A percentile compares a stretch with the other conserved stretches of the same genome.
Evolutionary conservation across 1,140 invertebrate genomes (phyloP).

Genomic region (Ceratosolen fusciceps): DNA sequence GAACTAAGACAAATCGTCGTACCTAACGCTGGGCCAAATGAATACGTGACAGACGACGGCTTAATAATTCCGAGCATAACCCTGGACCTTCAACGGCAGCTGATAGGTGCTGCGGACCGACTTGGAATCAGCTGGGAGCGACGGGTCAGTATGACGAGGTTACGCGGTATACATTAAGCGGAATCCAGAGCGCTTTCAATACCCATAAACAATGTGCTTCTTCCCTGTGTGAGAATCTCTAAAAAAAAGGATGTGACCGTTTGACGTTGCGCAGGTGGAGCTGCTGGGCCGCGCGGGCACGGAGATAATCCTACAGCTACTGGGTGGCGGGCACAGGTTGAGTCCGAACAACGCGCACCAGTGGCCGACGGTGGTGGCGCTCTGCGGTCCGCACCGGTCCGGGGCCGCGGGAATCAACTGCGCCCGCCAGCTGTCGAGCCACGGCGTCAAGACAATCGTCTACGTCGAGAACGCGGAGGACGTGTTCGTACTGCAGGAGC

Average conservation of each 20-base stretch:
- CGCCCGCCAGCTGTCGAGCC: conserved; percentile 85
- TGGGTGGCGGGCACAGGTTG: conserved; percentile 82
- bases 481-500: conserved; percentile 72
- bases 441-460: conserved; percentile 83
- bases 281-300: conserved; percentile 82
- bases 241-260: no score
- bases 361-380: conserved; percentile 81
- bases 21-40: conserved; percentile 75
- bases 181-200: no score
- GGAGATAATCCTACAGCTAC: conserved; percentile 83
- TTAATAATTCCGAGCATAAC: conserved; percentile 85
- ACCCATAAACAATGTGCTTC: no score
- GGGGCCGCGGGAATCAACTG: conserved; percentile 84
- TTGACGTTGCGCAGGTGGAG: conserved; percentile 75
- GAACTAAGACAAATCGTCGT: conserved; percentile 81
- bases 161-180: not conserved
- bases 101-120: conserved; percentile 78
- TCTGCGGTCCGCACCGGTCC: conserved; percentile 79
- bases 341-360: conserved; percentile 88
- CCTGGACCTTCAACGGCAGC: conserved; percentile 75
- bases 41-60: conserved; percentile 87
- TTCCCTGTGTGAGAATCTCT: no score
- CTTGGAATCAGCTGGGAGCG: conserved; percentile 79
- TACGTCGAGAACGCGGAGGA: conserved; percentile 74
- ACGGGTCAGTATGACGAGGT: conserved; percentile 56